Base-by-base conservation (phyloP, 1,140 invertebrate species). In the Meloidogyne floridensis region DNA sequence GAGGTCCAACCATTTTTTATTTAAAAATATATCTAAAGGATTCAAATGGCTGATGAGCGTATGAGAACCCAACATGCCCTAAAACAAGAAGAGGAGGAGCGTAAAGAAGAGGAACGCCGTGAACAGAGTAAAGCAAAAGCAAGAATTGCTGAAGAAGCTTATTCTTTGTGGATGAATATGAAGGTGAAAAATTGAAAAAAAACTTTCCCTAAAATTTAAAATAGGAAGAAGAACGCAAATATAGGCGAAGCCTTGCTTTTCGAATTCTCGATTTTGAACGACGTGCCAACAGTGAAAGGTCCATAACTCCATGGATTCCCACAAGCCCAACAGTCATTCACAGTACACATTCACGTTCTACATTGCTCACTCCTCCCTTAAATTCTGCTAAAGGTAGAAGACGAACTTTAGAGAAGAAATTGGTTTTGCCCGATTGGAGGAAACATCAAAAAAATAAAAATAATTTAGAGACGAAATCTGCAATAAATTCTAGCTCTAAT, bases 81-180 rank as follows among this genome's bases (percentile, higher is more conserved):
- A 7, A 53, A 15, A 8, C 32, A 82, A 70, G 32, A 82, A 18
- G 75, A 83, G 71, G 32, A 83, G 42, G 82, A 83, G 10, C 43
- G 73, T 13, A 83, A 75, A 56, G 82, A 83, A 1, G 9, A 13
- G 10, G 59, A 65, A 65, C 59, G 15, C n/a, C 59, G 59, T 65
- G 59, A 65, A n/a, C 59, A 65, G 7, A n/a, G 15, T n/a, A 15
- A 65, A 65, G 59, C 59, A 65, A 65, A 65, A 65, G 15, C 59
- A 2, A 65, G 59, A 54, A 18, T 84, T 15, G 76, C 83, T 18
- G 20, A 82, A 65, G 83, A 84, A 70, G 83, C 83, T 11, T 84
- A 84, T 81, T 20, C 83, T 2, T 43, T 84, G 11, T 84, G 83
- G 83, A 13, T 85, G 72, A 72, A 85, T 18, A 84, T 84, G 83